Base-by-base conservation (phyloP, 1,140 invertebrate genomes). In the Cyclargus thomasi region DNA sequence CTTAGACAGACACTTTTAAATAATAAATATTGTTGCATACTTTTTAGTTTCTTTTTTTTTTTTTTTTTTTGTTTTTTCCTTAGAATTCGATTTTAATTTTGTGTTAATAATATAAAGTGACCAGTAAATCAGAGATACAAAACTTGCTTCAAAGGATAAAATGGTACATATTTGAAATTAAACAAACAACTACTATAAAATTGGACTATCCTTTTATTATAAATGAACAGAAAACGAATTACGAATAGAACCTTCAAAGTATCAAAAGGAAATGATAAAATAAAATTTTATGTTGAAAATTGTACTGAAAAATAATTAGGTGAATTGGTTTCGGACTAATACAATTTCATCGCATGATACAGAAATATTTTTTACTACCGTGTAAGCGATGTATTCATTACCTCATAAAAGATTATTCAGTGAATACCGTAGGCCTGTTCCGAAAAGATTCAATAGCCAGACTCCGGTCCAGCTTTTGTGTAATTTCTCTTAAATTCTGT, bases 401-500 rank as follows among this genome's bases (percentile, higher is more conserved):
- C 55, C 18, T 59, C 11, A 59, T 59, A 59, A 59, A 59, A 59
- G 55, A 59, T 59, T 20, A 59, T 20, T 59, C 55, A 59, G 55
- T 59, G 18, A 20, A 59, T 20, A 59, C 20, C 55, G 55, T 59
- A 20, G 55, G 55, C 55, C n/a, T 21, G 55, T 59, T 59, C 7
- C 55, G 55, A 59, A 59, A 59, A 59, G 55, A 59, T 59, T 59
- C 55, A 59, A 59, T 59, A 17, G 18, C 20, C 18, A 59, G 20
- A 59, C 55, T 18, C 55, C 18, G 20, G 10, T 59, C 55, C 55
- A 20, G 17, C 55, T 59, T 59, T 59, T 59, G 55, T 59, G 20
- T 59, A 59, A 59, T 59, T 59, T 59, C 55, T 59, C 55, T 59
- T 59, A 59, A 59, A 59, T 59, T 59, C 55, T 59, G 55, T 21